Evolutionary conservation across 2,113 vertebrate species (phyloP).

Genomic region (Alethe castanea): DNA sequence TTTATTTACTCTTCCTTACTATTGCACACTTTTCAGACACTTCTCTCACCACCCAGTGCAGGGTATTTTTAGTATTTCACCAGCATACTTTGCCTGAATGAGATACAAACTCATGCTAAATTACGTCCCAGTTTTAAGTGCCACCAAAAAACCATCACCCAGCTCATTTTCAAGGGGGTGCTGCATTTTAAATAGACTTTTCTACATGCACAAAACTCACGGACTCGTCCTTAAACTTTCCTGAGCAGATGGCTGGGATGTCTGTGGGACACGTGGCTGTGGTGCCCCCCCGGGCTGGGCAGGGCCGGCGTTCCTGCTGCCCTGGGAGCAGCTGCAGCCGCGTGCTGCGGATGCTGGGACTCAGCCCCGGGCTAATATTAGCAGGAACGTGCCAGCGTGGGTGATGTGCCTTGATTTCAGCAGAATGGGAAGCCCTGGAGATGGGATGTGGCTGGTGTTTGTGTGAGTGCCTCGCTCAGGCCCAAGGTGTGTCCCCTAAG

Average conservation of each 20-base stretch:
- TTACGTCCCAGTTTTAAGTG: neutral
- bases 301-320: neutral
- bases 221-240: neutral
- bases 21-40: neutral
- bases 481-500: neutral
- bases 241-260: neutral
- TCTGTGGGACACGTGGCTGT: neutral
- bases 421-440: neutral
- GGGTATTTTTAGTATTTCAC: neutral
- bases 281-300: neutral
- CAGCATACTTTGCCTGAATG: neutral
- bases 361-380: slow-evolving; percentile 57
- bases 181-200: neutral
- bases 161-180: neutral
- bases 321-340: slow-evolving; percentile 19
- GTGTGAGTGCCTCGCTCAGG: neutral
- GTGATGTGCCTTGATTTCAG: neutral
- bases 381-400: neutral
- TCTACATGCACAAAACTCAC: accelerated
- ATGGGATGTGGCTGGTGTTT: neutral
- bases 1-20: neutral
- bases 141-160: neutral
- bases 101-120: neutral
- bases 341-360: neutral
- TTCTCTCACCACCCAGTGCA: neutral